Percentiles rank a stretch among this genome's conserved stretches.
Conservation (phyloP, 2,888 invertebrate species). For the Pycnomerus fuliginosus region DNA sequence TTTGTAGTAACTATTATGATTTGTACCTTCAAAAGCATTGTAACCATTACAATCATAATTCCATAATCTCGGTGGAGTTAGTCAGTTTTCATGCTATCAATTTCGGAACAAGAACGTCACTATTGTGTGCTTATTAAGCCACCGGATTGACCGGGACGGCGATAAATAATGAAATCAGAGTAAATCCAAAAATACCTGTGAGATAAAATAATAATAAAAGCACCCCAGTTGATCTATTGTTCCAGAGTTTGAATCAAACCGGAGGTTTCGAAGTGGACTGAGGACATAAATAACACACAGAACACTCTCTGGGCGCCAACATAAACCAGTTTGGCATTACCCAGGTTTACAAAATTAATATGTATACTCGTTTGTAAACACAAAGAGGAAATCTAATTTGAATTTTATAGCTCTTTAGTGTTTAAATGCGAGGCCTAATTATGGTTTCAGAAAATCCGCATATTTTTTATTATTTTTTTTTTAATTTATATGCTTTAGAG, state of each 20-base stretch:
- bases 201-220: constrained; percentile 30
- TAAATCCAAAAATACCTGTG: constrained; percentile 27
- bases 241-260: constrained; percentile 24
- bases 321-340: constrained; percentile 15
- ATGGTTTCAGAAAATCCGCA: too few species aligned
- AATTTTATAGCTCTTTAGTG: constrained; percentile 13
- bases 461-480: too few species aligned
- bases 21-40: too few species aligned
- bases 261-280: constrained; percentile 23
- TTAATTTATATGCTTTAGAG: too few species aligned
- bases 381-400: constrained; percentile 11
- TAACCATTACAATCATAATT: too few species aligned
- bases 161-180: constrained; percentile 20
- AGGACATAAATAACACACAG: constrained; percentile 27
- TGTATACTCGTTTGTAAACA: constrained; percentile 9
- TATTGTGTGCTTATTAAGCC: too few species aligned
- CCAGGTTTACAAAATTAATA: constrained; percentile 18
- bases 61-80: too few species aligned
- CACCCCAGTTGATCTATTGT: constrained; percentile 28
- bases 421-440: too few species aligned
- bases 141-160: too few species aligned
- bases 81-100: too few species aligned
- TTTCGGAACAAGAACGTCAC: too few species aligned
- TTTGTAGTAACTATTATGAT: too few species aligned
- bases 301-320: constrained; percentile 16